Evolutionary conservation across 2,888 invertebrate species (phyloP).

Genomic region (Trissoscelio sp.): DNA sequence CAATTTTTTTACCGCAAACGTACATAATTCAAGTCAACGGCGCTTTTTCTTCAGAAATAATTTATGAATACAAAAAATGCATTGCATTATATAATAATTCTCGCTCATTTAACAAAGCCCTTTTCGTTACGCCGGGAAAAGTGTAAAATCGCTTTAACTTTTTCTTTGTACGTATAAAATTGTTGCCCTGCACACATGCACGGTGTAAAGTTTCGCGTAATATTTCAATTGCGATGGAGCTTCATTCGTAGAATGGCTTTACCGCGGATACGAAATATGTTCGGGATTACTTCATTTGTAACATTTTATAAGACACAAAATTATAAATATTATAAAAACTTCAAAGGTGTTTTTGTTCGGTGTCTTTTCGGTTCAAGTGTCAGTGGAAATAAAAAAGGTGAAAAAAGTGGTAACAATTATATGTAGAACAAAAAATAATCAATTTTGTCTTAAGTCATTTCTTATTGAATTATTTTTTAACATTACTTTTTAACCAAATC

Average conservation of each 20-base stretch:
- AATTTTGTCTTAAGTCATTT: too few species aligned
- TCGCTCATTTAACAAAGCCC: constrained; percentile 30
- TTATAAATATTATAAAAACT: constrained; percentile 18
- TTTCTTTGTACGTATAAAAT: constrained; percentile 21
- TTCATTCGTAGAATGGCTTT: constrained; percentile 19
- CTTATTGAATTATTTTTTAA: too few species aligned
- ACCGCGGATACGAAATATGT: constrained; percentile 16
- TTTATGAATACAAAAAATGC: too few species aligned
- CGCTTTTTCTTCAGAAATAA: too few species aligned
- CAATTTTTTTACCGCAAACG: constrained; percentile 8
- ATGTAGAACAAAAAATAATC: too few species aligned
- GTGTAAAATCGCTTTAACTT: constrained; percentile 37
- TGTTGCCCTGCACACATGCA: constrained; percentile 8
- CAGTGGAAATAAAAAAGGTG: too few species aligned
- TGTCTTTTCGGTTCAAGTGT: too few species aligned
- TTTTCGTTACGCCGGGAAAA: constrained; percentile 8
- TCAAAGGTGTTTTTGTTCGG: neutral
- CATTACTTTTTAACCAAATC: too few species aligned
- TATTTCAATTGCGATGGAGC: constrained; percentile 36
- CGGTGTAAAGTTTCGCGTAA: constrained; percentile 17
- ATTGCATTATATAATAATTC: constrained; percentile 22
- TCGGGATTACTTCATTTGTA: constrained; percentile 13
- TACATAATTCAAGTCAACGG: neutral
- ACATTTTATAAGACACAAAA: constrained; percentile 8
- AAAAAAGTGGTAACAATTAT: too few species aligned